These are phyloP conservation scores for Ictalurus punctatus DNA, from an alignment of 2,113 vertebrate species.

Conservation along the genomic window DNA sequence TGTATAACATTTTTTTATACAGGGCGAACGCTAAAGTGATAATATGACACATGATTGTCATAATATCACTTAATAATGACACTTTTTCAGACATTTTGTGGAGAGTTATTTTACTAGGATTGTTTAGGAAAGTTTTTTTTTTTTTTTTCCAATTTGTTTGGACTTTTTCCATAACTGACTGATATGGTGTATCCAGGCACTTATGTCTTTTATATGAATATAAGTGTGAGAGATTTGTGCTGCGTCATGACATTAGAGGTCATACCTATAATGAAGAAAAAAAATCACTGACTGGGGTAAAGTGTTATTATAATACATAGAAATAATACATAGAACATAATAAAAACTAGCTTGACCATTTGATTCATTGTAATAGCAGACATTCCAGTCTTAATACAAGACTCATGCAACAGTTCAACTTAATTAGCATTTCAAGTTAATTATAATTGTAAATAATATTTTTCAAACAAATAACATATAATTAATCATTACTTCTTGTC, in stretches of 20 bases:
- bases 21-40: not conserved
- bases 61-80: not conserved
- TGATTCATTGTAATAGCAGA: not conserved
- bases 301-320: not conserved
- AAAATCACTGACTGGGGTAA: not conserved
- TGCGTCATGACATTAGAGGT: not conserved
- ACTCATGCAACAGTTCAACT: not conserved
- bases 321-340: not conserved
- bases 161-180: not conserved
- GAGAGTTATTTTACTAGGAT: not conserved
- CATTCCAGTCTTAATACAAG: constrained; percentile 15
- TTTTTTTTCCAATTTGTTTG: not conserved
- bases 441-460: not conserved
- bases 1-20: not conserved
- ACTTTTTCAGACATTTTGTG: not conserved
- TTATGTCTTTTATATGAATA: not conserved
- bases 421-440: not conserved
- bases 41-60: not conserved
- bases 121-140: not conserved
- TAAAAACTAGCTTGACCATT: constrained; percentile 4
- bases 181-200: not conserved
- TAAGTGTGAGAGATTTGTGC: not conserved
- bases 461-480: not conserved
- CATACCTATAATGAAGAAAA: not conserved
- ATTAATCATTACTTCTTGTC: not conserved